Conservation (phyloP, 2,888 invertebrate species). For the Dinocampus coccinellae region DNA sequence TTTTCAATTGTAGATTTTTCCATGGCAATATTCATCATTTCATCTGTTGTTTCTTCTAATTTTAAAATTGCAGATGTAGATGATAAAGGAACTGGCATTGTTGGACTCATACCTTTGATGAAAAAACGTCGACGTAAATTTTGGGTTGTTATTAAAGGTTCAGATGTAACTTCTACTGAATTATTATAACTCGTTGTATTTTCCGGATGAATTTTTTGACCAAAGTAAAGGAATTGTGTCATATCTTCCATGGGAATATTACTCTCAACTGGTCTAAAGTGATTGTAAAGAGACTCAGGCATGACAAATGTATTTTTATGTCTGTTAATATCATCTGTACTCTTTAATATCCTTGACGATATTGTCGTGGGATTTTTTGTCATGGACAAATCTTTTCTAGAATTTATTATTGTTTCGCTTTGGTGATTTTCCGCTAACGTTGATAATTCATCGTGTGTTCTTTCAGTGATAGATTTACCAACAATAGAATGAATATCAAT, state of each 20-base stretch:
- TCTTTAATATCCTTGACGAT: constrained; percentile 51
- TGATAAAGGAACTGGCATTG: constrained; percentile 37
- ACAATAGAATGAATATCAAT: constrained; percentile 4
- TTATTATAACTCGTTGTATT: constrained; percentile 54
- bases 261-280: constrained; percentile 75
- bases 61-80: constrained; percentile 31
- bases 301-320: constrained; percentile 73
- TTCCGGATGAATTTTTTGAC: constrained; percentile 74
- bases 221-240: constrained; percentile 80
- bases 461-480: constrained; percentile 16
- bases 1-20: constrained; percentile 61
- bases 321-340: constrained; percentile 67
- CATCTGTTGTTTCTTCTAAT: constrained; percentile 60
- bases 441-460: constrained; percentile 27
- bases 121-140: constrained; percentile 55
- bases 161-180: constrained; percentile 55
- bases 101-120: constrained; percentile 46
- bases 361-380: constrained; percentile 4
- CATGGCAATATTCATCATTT: constrained; percentile 62
- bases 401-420: background rate
- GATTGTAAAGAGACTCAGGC: constrained; percentile 76
- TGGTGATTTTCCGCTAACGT: background rate
- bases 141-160: constrained; percentile 43
- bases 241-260: constrained; percentile 77
- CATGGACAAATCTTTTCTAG: constrained; percentile 13